Evolutionary conservation across 2,113 vertebrate species (phyloP).

Genomic region (Rhynchomys soricoides): DNA sequence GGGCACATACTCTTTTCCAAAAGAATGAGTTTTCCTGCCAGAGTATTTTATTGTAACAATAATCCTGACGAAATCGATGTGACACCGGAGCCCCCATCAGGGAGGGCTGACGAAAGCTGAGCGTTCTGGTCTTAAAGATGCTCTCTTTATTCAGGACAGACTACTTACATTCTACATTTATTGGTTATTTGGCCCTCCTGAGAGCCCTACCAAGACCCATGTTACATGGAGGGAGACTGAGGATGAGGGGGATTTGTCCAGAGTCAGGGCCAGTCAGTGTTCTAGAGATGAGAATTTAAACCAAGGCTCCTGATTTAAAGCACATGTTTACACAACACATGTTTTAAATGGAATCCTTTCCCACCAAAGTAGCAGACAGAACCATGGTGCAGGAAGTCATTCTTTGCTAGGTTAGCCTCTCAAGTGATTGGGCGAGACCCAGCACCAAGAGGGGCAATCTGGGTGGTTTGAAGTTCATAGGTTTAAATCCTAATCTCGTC

Average conservation of each 20-base stretch:
- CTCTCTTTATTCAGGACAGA: neutral
- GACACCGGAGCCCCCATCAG: neutral
- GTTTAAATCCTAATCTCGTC: neutral
- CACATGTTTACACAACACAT: neutral
- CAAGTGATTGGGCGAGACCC: neutral
- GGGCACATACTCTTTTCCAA: constrained; percentile 57
- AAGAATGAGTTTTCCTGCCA: constrained; percentile 65
- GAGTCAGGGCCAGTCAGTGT: neutral
- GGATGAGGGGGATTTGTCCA: neutral
- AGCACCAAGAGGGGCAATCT: neutral
- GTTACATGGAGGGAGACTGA: neutral
- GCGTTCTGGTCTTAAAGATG: neutral
- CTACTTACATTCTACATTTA: accelerated
- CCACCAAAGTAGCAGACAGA: neutral
- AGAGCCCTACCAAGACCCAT: neutral
- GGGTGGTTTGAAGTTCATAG: neutral
- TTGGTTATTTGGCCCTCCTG: neutral
- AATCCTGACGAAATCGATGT: constrained; percentile 62
- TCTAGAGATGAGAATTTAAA: neutral
- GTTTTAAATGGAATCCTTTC: neutral
- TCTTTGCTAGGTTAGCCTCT: neutral
- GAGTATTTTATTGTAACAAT: constrained; percentile 72
- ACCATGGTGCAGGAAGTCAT: neutral
- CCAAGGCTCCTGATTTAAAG: neutral
- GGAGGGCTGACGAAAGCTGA: neutral